Conservation (phyloP, 2,888 invertebrate genomes). For the Schizaphis graminum region DNA sequence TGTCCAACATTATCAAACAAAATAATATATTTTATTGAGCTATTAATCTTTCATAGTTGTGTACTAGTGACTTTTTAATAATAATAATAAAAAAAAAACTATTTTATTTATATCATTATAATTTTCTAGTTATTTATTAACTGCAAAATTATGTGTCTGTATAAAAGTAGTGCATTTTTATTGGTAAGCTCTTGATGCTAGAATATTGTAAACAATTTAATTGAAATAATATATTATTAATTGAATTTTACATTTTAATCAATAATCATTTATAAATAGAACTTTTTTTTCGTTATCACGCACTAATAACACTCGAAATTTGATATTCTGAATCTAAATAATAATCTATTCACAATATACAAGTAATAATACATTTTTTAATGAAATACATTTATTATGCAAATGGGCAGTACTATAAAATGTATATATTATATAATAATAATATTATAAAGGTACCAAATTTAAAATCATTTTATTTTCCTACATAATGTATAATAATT, state of each 20-base stretch:
- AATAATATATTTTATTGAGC: not conserved
- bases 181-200: not conserved
- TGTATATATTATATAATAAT: not conserved
- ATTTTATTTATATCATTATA: not conserved
- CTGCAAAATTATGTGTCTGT: not conserved
- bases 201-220: not conserved
- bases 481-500: not conserved
- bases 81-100: not conserved
- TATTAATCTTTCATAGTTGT: too few relatives aligned
- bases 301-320: not conserved
- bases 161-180: not conserved
- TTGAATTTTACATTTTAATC: not conserved
- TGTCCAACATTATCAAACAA: not conserved
- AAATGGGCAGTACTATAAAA: not conserved
- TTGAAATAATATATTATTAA: not conserved
- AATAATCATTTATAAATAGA: not conserved
- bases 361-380: not conserved
- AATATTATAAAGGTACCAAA: not conserved
- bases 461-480: not conserved
- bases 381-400: not conserved
- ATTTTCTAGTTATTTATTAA: not conserved
- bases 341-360: not conserved
- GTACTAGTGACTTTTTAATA: too few relatives aligned
- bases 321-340: not conserved
- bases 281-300: not conserved